A percentile compares a stretch with the other conserved stretches of the same genome.
phyloP scores from a whole-genome alignment of 1,140 invertebrate genomes.

The Eufriesea mexicana region DNA sequence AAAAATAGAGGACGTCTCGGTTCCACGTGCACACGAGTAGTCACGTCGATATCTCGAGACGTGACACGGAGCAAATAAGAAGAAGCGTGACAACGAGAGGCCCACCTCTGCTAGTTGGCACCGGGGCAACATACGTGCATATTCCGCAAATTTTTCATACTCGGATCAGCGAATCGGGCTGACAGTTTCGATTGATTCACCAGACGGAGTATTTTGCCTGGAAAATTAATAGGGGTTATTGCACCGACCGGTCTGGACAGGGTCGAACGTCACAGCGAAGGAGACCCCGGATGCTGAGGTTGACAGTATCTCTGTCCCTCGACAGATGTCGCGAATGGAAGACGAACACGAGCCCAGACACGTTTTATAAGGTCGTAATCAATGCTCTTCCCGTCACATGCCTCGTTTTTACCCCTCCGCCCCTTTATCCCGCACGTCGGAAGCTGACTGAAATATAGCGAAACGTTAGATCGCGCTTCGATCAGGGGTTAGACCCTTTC shows the following conservation, averaged over 20 bases:
- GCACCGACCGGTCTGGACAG: not conserved
- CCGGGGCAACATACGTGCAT: no score
- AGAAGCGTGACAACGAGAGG: not conserved
- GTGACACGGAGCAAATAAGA: not conserved
- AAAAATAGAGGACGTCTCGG: not conserved
- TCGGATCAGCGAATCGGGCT: not conserved
- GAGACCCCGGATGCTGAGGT: not conserved
- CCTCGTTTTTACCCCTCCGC: not conserved
- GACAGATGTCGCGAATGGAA: not conserved
- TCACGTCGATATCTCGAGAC: no score
- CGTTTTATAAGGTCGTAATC: constrained; percentile 13
- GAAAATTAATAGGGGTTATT: constrained; percentile 19
- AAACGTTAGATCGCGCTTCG: not conserved
- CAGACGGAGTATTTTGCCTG: not conserved
- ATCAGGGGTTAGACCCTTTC: not conserved
- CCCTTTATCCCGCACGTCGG: not conserved
- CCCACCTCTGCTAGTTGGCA: no score
- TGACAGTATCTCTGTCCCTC: not conserved
- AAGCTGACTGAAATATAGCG: not conserved
- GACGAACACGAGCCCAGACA: not conserved
- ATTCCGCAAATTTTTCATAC: not conserved
- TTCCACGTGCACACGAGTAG: no score
- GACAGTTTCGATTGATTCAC: not conserved
- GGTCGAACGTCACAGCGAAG: not conserved
- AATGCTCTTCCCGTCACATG: not conserved